These are phyloP conservation scores for Diachasmimorpha longicaudata DNA, from an alignment of 1,140 invertebrate species.

Conservation along the genomic window DNA sequence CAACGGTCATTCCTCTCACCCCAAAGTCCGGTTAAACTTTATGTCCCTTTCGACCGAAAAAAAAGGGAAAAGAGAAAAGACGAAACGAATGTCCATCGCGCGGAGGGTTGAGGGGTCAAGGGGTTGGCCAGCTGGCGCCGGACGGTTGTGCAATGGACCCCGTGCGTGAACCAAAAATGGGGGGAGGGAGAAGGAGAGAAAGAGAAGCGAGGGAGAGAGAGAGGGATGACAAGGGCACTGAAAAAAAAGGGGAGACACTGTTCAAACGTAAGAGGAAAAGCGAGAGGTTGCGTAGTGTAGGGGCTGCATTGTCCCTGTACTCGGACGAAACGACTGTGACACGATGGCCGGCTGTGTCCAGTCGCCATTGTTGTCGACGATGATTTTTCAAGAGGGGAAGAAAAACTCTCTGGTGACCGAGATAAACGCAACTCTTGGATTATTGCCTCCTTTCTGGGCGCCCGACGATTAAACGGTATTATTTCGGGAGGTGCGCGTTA, in stretches of 20 bases:
- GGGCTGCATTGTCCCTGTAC: slow-evolving; percentile 2
- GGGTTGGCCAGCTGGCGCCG: slow-evolving; percentile 47
- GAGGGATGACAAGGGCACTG: background rate
- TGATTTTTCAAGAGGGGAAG: background rate
- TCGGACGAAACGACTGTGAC: background rate
- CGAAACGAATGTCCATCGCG: slow-evolving; percentile 27
- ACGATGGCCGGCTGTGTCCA: slow-evolving; percentile 20
- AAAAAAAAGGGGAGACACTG: background rate
- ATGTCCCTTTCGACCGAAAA: background rate
- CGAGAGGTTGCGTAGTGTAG: background rate
- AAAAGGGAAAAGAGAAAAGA: slow-evolving; percentile 12
- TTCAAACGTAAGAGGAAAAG: background rate
- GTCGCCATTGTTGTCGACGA: background rate
- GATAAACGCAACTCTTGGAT: slow-evolving; percentile 3
- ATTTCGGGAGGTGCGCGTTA: no score
- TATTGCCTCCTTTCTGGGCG: no score
- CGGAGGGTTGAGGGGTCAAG: slow-evolving; percentile 38
- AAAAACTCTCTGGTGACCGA: slow-evolving; percentile 1
- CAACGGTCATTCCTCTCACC: slow-evolving; percentile 10
- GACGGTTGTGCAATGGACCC: slow-evolving; percentile 48
- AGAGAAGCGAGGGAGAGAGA: background rate
- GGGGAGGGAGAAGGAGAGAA: background rate
- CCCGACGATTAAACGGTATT: no score
- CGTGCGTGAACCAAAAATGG: slow-evolving; percentile 1
- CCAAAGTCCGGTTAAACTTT: slow-evolving; percentile 5